Evolutionary conservation across 2,797 vertebrate species (phyloP).

Genomic region (Lindbergichthys nudifrons): DNA sequence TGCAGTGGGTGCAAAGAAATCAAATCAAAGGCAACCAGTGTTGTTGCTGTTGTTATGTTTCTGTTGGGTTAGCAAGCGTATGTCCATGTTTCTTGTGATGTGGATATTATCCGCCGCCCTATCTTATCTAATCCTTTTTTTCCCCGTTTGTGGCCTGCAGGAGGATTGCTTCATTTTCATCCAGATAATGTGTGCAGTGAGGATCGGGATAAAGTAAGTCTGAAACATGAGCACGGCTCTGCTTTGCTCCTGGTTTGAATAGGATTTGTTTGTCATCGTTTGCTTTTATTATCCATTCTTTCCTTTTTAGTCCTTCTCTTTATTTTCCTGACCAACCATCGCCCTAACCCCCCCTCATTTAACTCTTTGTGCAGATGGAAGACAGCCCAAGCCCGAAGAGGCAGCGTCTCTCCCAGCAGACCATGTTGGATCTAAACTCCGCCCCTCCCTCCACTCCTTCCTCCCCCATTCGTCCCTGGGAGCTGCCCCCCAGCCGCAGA

Average conservation of each 20-base stretch:
- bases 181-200: slow-evolving; percentile 80
- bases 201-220: slow-evolving; percentile 83
- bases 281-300: slow-evolving; percentile 9
- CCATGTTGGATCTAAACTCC: slow-evolving; percentile 92
- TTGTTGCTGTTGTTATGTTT: slow-evolving; percentile 49
- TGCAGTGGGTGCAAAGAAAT: slow-evolving; percentile 11
- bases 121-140: slow-evolving; percentile 31
- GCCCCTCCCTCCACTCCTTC: slow-evolving; percentile 93
- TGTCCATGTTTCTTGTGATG: slow-evolving; percentile 65
- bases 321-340: slow-evolving; percentile 12
- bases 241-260: slow-evolving; percentile 52
- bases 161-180: slow-evolving; percentile 82
- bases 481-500: slow-evolving; percentile 94
- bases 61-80: slow-evolving; percentile 34
- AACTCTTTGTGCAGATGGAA: slow-evolving; percentile 86
- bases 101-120: slow-evolving; percentile 54
- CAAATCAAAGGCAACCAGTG: slow-evolving; percentile 41
- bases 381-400: slow-evolving; percentile 97
- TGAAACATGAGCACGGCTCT: slow-evolving; percentile 54
- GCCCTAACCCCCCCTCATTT: slow-evolving; percentile 9
- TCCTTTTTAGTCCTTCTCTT: slow-evolving; percentile 6
- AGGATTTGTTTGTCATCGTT: slow-evolving; percentile 47
- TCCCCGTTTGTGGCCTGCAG: slow-evolving; percentile 66
- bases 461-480: slow-evolving; percentile 98
- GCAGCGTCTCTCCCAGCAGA: slow-evolving; percentile 94